Evolutionary conservation across 2,797 vertebrate species (phyloP), one percentile per base, ranked within the genome.

Genomic region (Antennarius maculatus): DNA sequence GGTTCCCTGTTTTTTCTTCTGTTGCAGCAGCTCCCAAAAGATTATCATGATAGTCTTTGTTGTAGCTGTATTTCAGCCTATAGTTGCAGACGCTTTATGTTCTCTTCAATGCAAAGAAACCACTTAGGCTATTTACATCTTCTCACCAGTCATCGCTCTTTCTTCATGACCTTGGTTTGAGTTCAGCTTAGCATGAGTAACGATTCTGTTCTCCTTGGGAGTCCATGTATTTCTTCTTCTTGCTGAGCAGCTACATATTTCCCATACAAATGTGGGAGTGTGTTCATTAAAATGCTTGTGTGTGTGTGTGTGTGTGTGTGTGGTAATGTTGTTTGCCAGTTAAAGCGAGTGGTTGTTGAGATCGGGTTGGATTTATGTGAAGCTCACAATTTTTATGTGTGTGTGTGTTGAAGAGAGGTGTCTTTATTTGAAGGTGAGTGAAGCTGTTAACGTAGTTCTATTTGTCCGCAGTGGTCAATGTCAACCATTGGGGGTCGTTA

Each of bases 381-480:
- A 28, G 48, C 61, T 54, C 37, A n/a, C 61, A 63, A 69, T 69
- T 50, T 59, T 56, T 72, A 58, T 70, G 45, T 17, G 56, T 37
- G 48, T 63, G 55, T 69, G 66, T 49, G 60, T 31, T 51, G 59
- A n/a, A 54, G 54, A 81, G 46, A 55, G 58, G 59, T 57, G 18
- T 82, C 65, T 80, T 79, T 79, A 76, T 81, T 57, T 72, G 67
- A 74, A 65, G 79, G 74, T 69, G 77, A 76, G 61, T 69, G 31
- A 76, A 77, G 57, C 68, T 34, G 39, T 18, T 74, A 66, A 80
- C 83, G 46, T 34, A 16, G 58, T 69, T 67, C 61, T 66, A 54
- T 77, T 77, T 60, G 74, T 81, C 78, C 68, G 73, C 64, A 7
- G 66, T 69, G 79, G 71, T 85, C 76, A 78, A 66, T 74, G 77